Conservation (phyloP, 2,113 vertebrate species). For the rat (Rattus norvegicus) region DNA sequence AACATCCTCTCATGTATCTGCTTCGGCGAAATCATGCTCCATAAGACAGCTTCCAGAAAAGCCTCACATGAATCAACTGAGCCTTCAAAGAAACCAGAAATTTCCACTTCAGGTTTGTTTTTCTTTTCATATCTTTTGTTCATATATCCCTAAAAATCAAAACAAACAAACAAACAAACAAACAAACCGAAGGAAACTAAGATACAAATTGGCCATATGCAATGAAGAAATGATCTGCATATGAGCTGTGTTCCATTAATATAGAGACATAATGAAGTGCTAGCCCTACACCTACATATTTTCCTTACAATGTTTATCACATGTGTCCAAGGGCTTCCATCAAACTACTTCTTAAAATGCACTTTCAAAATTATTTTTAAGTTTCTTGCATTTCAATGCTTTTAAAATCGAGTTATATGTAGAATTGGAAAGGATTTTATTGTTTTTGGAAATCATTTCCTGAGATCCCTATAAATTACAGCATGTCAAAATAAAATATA, state of each 20-base stretch:
- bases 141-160: no score
- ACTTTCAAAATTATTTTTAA: background rate
- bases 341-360: background rate
- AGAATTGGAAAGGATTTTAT: background rate
- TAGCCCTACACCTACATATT: background rate
- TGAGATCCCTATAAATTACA: background rate
- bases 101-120: background rate
- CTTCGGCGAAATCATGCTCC: no score
- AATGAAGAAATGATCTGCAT: background rate
- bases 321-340: rapidly evolving
- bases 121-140: background rate
- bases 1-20: no score
- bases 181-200: background rate
- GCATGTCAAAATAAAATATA: background rate
- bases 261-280: background rate
- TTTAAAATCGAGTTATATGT: background rate
- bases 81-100: no score
- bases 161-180: background rate
- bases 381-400: background rate
- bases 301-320: background rate
- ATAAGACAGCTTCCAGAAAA: no score
- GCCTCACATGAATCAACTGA: no score
- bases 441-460: background rate
- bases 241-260: background rate
- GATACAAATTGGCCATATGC: background rate